Evolutionary conservation across 1,140 invertebrate genomes (phyloP), one percentile per base, ranked within the genome.

Genomic region (Apis dorsata): DNA sequence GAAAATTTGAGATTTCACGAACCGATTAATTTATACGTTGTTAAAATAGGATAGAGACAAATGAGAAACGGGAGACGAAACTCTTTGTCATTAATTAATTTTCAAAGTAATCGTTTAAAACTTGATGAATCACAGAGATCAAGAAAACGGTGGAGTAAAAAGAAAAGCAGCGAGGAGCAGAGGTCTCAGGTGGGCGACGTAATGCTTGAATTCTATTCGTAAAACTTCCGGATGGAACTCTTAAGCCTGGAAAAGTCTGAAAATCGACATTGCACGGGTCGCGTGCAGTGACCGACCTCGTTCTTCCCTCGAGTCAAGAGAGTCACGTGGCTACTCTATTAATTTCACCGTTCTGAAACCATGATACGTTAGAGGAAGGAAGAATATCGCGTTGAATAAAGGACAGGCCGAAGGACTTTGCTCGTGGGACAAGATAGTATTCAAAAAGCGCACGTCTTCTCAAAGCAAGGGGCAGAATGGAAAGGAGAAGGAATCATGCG

Each of bases 271-370:
- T 60, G 74, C 55, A 55, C 60, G 65, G 77, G 72, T 88, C 86
- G 86, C 86, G 86, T 87, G 86, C 79, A 85, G 79, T 75, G 71
- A 81, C 75, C 82, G 86, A 87, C 86, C 86, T 85, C 86, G 15
- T 88, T 88, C 82, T 17, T 10, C 28, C n/a, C 60, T 84, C 55
- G 68, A 70, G 62, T 72, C 60, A 49, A 59, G 70, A 70, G 71
- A 84, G 70, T 87, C 86, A 87, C 86, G 86, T 87, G 86, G 85
- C 10, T 63, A 57, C 24, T 65, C 71, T 53, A 77, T 84, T 86
- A 87, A 87, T 87, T 86, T 86, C 28, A 49, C 57, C 62, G 60
- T 83, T 79, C 44, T 63, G 24, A 77, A 24, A 80, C 19, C 55
- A 15, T 51, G 24, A 10, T 60, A 24, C 69, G 77, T 28, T 17